phyloP scores from a whole-genome alignment of 2,888 invertebrate species.

The Cerastis rubricosa region DNA sequence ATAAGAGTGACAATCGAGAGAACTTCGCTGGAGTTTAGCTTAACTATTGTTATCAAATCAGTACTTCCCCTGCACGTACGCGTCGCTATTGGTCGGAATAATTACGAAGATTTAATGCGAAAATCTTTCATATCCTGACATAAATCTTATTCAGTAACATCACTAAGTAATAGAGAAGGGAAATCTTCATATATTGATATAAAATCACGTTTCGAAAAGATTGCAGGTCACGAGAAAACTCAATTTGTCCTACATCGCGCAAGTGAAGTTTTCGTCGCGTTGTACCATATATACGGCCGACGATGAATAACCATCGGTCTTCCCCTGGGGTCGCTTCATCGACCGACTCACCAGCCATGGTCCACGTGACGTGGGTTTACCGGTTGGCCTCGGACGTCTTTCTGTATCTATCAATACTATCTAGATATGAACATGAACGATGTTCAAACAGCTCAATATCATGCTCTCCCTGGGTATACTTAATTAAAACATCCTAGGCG shows the following conservation, averaged over 20 bases:
- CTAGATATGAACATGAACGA: neutral
- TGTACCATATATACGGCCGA: conserved; percentile 1
- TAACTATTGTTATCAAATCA: neutral
- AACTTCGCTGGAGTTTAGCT: neutral
- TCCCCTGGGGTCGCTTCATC: conserved; percentile 63
- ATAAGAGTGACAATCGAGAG: conserved; percentile 29
- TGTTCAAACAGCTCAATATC: conserved; percentile 16
- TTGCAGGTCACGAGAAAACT: neutral
- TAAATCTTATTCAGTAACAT: neutral
- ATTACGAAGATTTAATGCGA: neutral
- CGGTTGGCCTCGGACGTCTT: conserved; percentile 45
- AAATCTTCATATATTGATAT: neutral
- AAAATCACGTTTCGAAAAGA: neutral
- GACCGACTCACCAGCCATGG: conserved; percentile 57
- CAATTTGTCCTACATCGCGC: conserved; percentile 47
- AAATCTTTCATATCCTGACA: conserved; percentile 24
- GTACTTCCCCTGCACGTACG: conserved; percentile 38
- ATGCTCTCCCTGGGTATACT: conserved; percentile 48
- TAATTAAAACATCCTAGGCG: conserved; percentile 37
- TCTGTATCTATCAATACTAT: neutral
- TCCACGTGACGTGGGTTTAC: conserved; percentile 30
- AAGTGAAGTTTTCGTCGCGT: conserved; percentile 37
- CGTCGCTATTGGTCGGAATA: conserved; percentile 46
- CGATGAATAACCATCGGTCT: conserved; percentile 35
- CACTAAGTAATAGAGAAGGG: neutral